A percentile compares a stretch with the other conserved stretches of the same genome.
These are phyloP conservation scores for Tiliacea aurago DNA, from an alignment of 2,888 invertebrate species.

Conservation along the genomic window DNA sequence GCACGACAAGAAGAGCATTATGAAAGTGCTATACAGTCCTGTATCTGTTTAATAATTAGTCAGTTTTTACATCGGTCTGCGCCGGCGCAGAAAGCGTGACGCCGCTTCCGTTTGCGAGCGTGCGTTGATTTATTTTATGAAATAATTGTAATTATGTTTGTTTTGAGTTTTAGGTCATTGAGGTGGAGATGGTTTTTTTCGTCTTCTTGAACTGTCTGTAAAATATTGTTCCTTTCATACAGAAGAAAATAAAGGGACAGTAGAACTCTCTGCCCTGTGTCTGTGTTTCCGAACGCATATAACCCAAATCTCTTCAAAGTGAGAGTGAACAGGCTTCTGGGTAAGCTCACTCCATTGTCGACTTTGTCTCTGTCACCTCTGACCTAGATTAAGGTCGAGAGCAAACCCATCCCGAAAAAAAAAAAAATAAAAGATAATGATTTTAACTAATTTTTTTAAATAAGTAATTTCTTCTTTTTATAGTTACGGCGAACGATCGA, in stretches of 20 bases:
- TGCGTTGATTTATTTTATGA: conserved; percentile 67
- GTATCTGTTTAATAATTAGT: conserved; percentile 67
- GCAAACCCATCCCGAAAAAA: too few relatives aligned
- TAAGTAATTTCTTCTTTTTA: neutral
- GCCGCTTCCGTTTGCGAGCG: conserved; percentile 70
- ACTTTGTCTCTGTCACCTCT: too few relatives aligned
- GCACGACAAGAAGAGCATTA: conserved; percentile 48
- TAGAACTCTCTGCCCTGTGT: too few relatives aligned
- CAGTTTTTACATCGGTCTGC: conserved; percentile 71
- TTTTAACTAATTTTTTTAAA: neutral
- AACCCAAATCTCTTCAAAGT: too few relatives aligned
- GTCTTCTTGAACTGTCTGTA: neutral
- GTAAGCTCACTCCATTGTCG: too few relatives aligned
- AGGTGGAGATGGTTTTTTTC: neutral
- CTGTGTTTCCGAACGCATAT: too few relatives aligned
- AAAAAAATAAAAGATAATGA: too few relatives aligned
- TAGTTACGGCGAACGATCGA: neutral
- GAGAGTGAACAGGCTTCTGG: too few relatives aligned
- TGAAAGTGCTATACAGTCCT: conserved; percentile 67
- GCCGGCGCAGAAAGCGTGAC: conserved; percentile 82
- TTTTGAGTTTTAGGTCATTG: conserved; percentile 58
- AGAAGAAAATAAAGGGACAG: neutral
- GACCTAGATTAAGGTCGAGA: too few relatives aligned
- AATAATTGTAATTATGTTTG: conserved; percentile 64
- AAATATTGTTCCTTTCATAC: neutral